These are phyloP conservation scores for Melitaea cinxia DNA, from an alignment of 1,140 invertebrate species.

Conservation along the genomic window DNA sequence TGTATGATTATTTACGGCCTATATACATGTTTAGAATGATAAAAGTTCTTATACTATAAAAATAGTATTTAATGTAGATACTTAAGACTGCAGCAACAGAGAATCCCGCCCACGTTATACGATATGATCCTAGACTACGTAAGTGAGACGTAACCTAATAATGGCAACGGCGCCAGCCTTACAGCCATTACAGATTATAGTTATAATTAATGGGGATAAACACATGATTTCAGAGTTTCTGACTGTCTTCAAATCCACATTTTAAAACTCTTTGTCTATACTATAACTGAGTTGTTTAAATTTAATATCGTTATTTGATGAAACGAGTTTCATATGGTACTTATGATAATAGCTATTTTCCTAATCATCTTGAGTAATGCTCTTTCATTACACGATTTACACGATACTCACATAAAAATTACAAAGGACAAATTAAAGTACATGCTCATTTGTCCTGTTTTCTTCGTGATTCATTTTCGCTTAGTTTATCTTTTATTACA, in stretches of 20 bases:
- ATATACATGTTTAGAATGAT: background rate
- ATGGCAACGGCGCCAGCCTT: slow-evolving; percentile 63
- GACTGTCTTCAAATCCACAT: background rate
- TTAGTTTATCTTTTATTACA: slow-evolving; percentile 54
- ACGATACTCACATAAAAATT: background rate
- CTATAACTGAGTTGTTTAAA: no score
- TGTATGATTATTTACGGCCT: background rate
- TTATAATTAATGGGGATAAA: slow-evolving; percentile 51
- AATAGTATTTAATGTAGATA: slow-evolving; percentile 8
- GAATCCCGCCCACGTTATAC: slow-evolving; percentile 37
- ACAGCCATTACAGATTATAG: slow-evolving; percentile 64
- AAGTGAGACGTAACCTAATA: slow-evolving; percentile 55
- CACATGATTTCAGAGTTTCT: background rate
- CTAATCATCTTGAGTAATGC: background rate
- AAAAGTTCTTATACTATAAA: background rate
- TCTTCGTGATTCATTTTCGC: slow-evolving; percentile 52
- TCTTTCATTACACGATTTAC: no score
- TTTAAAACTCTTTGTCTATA: background rate
- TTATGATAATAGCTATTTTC: background rate
- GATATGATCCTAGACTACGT: slow-evolving; percentile 43
- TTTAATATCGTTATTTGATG: no score
- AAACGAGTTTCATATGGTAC: no score
- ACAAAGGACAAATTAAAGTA: background rate
- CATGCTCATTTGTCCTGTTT: slow-evolving; percentile 3
- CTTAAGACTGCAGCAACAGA: slow-evolving; percentile 38